Conservation (phyloP, 2,888 invertebrate species). For the Pimpla rufipes region DNA sequence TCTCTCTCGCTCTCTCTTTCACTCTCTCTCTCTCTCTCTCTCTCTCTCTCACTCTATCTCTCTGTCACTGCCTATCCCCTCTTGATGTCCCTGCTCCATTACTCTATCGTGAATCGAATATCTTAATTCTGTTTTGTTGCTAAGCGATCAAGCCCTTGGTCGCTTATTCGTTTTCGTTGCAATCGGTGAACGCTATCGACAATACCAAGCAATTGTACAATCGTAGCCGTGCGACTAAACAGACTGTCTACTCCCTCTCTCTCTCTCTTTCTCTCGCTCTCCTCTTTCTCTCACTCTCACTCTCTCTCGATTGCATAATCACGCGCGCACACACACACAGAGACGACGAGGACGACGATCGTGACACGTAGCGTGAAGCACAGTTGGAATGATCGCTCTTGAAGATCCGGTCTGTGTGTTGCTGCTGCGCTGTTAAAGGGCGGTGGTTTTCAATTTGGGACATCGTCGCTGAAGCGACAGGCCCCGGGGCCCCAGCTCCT, state of each 20-base stretch:
- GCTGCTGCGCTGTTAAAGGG: slow-evolving; percentile 78
- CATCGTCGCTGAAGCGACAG: slow-evolving; percentile 84
- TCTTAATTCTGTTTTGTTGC: slow-evolving; percentile 21
- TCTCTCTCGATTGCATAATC: neutral
- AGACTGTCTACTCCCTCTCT: slow-evolving; percentile 46
- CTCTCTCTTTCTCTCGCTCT: slow-evolving; percentile 51
- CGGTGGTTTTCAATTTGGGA: slow-evolving; percentile 84
- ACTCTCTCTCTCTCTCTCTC: slow-evolving; percentile 61
- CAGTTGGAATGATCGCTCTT: slow-evolving; percentile 69
- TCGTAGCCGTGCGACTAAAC: slow-evolving; percentile 33
- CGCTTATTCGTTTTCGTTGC: slow-evolving; percentile 12
- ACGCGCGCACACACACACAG: slow-evolving; percentile 40
- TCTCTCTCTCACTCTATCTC: slow-evolving; percentile 60
- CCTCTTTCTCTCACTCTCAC: neutral
- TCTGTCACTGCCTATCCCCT: neutral
- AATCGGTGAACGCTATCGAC: neutral
- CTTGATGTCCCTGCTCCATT: slow-evolving; percentile 50
- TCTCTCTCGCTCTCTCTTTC: slow-evolving; percentile 38
- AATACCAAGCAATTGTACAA: slow-evolving; percentile 23
- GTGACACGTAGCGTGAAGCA: slow-evolving; percentile 82
- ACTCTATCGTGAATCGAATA: slow-evolving; percentile 39
- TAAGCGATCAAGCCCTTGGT: slow-evolving; percentile 31
- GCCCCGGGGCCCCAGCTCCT: slow-evolving; percentile 86
- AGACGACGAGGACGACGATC: slow-evolving; percentile 61
- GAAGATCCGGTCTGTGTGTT: slow-evolving; percentile 21